Evolutionary conservation across 2,797 vertebrate genomes (phyloP).

Genomic region (Sebastes taczanowskii): DNA sequence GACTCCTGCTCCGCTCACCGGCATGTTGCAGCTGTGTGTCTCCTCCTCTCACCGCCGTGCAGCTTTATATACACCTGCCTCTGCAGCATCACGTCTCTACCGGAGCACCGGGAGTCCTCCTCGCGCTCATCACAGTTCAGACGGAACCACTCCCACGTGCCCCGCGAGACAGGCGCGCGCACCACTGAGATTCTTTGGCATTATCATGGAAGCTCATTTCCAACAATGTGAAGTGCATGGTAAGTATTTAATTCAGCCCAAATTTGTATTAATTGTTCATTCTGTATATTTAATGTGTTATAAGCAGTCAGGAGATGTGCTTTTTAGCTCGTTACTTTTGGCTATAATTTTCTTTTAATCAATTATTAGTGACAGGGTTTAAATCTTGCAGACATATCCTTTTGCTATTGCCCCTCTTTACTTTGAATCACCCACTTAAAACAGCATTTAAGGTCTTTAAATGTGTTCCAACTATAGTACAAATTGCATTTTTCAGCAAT

Average conservation of each 20-base stretch:
- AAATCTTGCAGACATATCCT: neutral
- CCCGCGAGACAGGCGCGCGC: constrained; percentile 48
- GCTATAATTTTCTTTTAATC: neutral
- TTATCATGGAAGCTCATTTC: too few relatives aligned
- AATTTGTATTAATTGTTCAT: neutral
- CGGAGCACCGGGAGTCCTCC: constrained; percentile 60
- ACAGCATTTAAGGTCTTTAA: too few relatives aligned
- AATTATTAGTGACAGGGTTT: neutral
- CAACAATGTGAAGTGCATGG: neutral
- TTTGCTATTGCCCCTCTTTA: too few relatives aligned
- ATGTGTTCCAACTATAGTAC: too few relatives aligned
- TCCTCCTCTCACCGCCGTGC: neutral
- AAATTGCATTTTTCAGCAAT: too few relatives aligned
- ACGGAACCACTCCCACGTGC: constrained; percentile 67
- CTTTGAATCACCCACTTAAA: too few relatives aligned
- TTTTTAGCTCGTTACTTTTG: neutral
- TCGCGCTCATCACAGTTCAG: constrained; percentile 73
- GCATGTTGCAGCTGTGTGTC: constrained; percentile 47
- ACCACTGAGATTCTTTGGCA: constrained; percentile 72
- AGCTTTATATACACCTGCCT: constrained; percentile 58
- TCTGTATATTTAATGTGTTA: neutral
- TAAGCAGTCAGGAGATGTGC: neutral
- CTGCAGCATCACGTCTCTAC: constrained; percentile 14
- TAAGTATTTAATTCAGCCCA: neutral
- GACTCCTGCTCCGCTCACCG: constrained; percentile 44